Evolutionary conservation across 2,113 vertebrate species (phyloP).

Genomic region (Chitala chitala): DNA sequence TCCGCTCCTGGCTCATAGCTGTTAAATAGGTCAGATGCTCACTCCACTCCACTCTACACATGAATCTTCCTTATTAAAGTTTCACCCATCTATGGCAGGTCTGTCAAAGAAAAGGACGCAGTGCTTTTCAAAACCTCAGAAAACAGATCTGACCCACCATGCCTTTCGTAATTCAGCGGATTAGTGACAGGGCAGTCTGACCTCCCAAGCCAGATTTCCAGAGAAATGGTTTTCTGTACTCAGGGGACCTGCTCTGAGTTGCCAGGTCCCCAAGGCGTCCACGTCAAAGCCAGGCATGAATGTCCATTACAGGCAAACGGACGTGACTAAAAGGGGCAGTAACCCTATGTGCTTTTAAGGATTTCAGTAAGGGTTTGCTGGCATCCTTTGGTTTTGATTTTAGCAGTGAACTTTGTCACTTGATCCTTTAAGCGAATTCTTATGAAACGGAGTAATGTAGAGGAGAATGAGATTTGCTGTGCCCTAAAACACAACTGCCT

Average conservation of each 20-base stretch:
- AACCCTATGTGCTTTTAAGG: neutral
- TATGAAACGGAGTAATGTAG: too few species aligned
- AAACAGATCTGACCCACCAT: neutral
- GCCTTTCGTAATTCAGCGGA: neutral
- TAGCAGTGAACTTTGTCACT: too few species aligned
- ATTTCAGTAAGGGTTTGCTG: neutral
- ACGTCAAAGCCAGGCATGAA: neutral
- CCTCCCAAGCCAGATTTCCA: slow-evolving; percentile 20
- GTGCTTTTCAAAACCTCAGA: neutral
- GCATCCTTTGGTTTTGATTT: too few species aligned
- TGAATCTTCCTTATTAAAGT: neutral
- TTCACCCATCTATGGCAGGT: too few species aligned
- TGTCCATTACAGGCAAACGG: slow-evolving; percentile 25
- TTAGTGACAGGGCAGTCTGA: slow-evolving; percentile 13
- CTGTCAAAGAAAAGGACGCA: too few species aligned
- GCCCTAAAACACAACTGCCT: too few species aligned
- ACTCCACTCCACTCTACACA: neutral
- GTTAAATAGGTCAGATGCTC: neutral
- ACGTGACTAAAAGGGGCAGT: neutral
- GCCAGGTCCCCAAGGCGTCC: slow-evolving; percentile 17
- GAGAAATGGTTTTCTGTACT: slow-evolving; percentile 12
- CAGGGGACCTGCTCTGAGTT: slow-evolving; percentile 32
- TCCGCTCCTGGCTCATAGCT: neutral
- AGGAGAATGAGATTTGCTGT: too few species aligned
- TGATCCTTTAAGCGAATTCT: too few species aligned